Evolutionary conservation across 2,888 invertebrate genomes (phyloP), one percentile per base, ranked within the genome.

Genomic region (Gymnocheta viridis): DNA sequence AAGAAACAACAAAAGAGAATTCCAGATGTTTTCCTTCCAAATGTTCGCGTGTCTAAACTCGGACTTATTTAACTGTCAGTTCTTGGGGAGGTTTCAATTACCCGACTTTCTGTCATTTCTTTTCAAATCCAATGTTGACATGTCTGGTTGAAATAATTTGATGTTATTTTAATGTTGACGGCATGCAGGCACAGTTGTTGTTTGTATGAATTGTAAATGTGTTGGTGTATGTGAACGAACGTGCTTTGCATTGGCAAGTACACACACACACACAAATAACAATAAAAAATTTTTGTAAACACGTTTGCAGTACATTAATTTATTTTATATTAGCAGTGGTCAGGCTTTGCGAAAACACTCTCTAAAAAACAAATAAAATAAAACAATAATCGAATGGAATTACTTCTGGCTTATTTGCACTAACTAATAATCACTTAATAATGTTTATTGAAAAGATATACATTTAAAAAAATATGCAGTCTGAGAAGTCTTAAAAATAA

Each of bases 301-400:
- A 80, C 66, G 83, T 83, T 83, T 83, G 70, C 70, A 70, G 66
- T 77, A 44, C 60, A 80, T 67, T 80, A 66, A 56, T 76, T n/a
- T 77, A 67, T 47, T 73, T 74, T 79, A 49, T 47, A 66, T 70
- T 83, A 77, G 51, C 69, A 78, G 12, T 67, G 66, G 66, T 73
- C 66, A 73, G 73, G 35, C 47, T 60, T 56, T 49, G 64, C 29
- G 24, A 66, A 76, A 76, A 27, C 12, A 19, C 0, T 38, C 22
- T 38, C 4, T 54, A 56, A 54, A 14, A 38, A 38, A 19, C 17
- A 44, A 32, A 44, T n/a, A 29, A 54, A 54, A 14, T 32, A 35
- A 38, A 66, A 27, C 17, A 64, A 62, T 35, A 19, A 73, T 38
- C 27, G 49, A 51, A 62, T 49, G 17, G n/a, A 51, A 41, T 49